Conservation (phyloP, 2,113 vertebrate genomes). For the Laticauda colubrina region DNA sequence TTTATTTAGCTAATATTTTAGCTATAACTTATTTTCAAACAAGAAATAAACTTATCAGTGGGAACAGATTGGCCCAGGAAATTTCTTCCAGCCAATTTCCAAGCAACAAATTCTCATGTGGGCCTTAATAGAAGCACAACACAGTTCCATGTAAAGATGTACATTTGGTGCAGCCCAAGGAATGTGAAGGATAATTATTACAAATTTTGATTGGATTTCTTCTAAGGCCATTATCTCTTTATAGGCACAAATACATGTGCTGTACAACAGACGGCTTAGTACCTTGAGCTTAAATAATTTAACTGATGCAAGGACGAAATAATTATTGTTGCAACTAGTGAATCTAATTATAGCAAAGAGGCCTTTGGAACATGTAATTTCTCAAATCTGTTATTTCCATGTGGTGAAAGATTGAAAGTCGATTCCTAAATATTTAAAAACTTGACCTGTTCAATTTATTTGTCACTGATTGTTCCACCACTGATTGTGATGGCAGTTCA, state of each 20-base stretch:
- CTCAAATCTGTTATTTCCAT: not conserved
- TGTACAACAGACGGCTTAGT: not conserved
- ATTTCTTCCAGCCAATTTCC: not conserved
- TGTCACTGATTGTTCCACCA: not conserved
- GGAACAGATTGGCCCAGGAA: not conserved
- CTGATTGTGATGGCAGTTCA: not conserved
- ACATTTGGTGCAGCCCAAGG: not conserved
- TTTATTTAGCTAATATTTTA: not conserved
- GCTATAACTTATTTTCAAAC: not conserved
- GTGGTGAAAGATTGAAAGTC: not conserved
- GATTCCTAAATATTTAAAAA: not conserved
- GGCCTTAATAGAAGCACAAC: not conserved
- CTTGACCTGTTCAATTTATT: not conserved
- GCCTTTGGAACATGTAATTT: not conserved
- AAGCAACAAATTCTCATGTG: not conserved
- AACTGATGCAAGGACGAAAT: not conserved
- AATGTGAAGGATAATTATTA: not conserved
- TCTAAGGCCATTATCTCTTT: not conserved
- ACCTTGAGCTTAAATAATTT: not conserved
- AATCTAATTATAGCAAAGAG: not conserved
- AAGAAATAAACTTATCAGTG: not conserved
- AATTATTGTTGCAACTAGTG: not conserved
- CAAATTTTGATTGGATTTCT: not conserved
- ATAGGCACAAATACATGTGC: not conserved
- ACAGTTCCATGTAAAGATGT: not conserved